These are phyloP conservation scores for Carcina quercana DNA, from an alignment of 2,888 invertebrate species.

Conservation along the genomic window DNA sequence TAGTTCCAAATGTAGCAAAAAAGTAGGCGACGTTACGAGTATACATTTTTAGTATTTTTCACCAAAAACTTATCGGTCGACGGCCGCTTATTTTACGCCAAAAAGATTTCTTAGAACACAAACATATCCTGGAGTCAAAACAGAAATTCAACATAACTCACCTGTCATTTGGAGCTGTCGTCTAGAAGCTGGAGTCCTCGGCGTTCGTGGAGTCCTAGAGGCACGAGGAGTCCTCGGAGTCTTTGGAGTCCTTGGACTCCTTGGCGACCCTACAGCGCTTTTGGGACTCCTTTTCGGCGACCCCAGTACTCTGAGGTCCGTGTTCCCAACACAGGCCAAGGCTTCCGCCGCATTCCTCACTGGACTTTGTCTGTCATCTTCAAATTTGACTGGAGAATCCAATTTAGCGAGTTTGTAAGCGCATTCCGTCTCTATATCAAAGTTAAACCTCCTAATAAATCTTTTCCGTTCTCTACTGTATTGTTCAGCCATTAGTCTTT, in stretches of 20 bases:
- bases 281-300: constrained; percentile 53
- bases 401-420: constrained; percentile 49
- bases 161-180: constrained; percentile 72
- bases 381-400: constrained; percentile 64
- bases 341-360: constrained; percentile 51
- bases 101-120: neutral
- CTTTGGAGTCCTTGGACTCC: constrained; percentile 48
- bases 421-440: constrained; percentile 70
- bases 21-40: too few species aligned
- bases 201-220: constrained; percentile 60
- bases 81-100: too few species aligned
- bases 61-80: too few species aligned
- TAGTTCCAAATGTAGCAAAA: too few species aligned
- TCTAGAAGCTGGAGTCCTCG: constrained; percentile 62
- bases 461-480: constrained; percentile 72
- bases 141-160: constrained; percentile 30
- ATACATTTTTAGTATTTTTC: too few species aligned
- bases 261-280: constrained; percentile 39
- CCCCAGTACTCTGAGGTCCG: constrained; percentile 52
- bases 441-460: constrained; percentile 75
- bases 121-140: constrained; percentile 1
- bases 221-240: constrained; percentile 52
- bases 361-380: constrained; percentile 57
- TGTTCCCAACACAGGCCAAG: constrained; percentile 56
- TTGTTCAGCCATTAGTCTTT: constrained; percentile 74